Conservation (phyloP, 2,113 vertebrate genomes). For the Ochotona curzoniae region DNA sequence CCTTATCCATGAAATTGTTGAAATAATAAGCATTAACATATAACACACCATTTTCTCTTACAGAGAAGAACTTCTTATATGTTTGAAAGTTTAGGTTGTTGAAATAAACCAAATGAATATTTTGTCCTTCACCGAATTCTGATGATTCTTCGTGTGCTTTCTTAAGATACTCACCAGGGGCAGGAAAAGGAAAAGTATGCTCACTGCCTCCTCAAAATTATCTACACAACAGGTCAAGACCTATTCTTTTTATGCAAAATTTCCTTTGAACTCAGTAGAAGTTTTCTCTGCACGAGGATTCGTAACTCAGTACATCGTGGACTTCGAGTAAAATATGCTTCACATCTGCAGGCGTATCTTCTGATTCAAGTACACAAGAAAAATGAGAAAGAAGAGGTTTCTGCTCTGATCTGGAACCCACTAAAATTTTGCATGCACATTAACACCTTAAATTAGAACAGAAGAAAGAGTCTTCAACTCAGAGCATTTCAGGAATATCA, state of each 20-base stretch:
- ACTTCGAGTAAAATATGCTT: conserved; percentile 19
- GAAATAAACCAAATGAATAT: neutral
- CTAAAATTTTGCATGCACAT: neutral
- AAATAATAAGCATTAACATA: conserved; percentile 27
- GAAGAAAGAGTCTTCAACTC: neutral
- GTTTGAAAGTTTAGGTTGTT: neutral
- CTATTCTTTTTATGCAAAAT: neutral
- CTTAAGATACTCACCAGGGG: neutral
- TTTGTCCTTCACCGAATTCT: neutral
- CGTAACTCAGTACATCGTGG: neutral
- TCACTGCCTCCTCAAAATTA: neutral
- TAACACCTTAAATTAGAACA: neutral
- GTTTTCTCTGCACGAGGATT: conserved; percentile 38
- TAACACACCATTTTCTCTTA: neutral
- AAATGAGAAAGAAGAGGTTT: conserved; percentile 36
- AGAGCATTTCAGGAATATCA: neutral
- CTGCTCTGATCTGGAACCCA: neutral
- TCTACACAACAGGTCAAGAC: neutral
- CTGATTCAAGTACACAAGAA: neutral
- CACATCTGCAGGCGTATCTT: neutral
- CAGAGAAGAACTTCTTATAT: neutral
- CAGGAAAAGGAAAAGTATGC: neutral
- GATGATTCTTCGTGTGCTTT: neutral
- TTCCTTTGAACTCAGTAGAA: conserved; percentile 25
- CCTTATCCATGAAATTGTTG: neutral